These are phyloP conservation scores for Teleogryllus occipitalis DNA, from an alignment of 1,140 invertebrate genomes.

Conservation along the genomic window DNA sequence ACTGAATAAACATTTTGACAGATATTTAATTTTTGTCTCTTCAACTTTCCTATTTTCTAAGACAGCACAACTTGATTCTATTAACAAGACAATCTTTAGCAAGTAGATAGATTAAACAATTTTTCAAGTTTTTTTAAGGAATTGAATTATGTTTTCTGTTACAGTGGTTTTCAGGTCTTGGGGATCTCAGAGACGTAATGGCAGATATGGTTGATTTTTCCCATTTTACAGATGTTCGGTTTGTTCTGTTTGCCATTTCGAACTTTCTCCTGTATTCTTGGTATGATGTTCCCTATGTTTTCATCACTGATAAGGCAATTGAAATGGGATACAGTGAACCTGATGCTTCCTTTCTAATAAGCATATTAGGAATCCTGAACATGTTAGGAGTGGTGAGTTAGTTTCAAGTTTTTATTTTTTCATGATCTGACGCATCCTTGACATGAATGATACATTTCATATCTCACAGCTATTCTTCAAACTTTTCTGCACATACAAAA, in stretches of 20 bases:
- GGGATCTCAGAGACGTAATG: conserved; percentile 66
- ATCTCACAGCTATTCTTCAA: no score
- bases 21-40: no score
- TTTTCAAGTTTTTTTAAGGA: background rate
- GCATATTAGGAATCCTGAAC: conserved; percentile 76
- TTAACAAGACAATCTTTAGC: no score
- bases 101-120: no score
- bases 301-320: conserved; percentile 67
- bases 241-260: conserved; percentile 71
- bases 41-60: no score
- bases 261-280: conserved; percentile 81
- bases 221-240: conserved; percentile 62
- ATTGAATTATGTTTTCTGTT: conserved; percentile 28
- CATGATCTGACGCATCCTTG: no score
- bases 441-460: no score
- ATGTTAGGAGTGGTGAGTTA: conserved; percentile 69
- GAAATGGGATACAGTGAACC: conserved; percentile 62
- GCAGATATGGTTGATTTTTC: conserved; percentile 72
- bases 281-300: conserved; percentile 84
- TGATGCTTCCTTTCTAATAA: conserved; percentile 70
- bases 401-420: no score
- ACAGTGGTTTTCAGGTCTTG: conserved; percentile 61
- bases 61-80: no score
- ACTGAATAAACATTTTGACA: background rate
- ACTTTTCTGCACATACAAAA: no score